Evolutionary conservation across 35 echinoderm and acorn worm genomes (phyloP).

Genomic region (Diadema setosum): DNA sequence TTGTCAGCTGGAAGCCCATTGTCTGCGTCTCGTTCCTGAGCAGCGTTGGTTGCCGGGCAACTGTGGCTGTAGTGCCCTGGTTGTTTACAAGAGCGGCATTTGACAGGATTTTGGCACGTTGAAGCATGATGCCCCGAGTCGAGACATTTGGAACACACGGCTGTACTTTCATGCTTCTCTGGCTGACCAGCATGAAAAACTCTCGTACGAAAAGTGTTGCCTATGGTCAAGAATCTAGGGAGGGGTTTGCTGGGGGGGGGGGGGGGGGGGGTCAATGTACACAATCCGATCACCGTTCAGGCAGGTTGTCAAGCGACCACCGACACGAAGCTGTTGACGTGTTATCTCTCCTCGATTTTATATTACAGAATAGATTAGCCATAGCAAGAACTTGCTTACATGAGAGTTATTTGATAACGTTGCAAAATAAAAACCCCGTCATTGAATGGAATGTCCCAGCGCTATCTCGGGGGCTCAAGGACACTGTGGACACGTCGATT

Average conservation of each 20-base stretch:
- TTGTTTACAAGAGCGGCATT: not conserved
- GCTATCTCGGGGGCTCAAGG: too few species aligned
- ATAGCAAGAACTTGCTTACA: too few species aligned
- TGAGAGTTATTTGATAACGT: too few species aligned
- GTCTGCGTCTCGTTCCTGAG: not conserved
- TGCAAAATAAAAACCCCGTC: too few species aligned
- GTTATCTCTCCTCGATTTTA: too few species aligned
- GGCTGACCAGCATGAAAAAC: too few species aligned
- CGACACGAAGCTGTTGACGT: too few species aligned
- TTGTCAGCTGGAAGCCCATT: not conserved
- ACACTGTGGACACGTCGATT: too few species aligned
- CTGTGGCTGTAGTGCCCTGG: not conserved
- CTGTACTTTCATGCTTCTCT: too few species aligned
- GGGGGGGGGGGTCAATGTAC: not conserved
- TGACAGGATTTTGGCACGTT: not conserved
- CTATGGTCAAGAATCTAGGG: not conserved
- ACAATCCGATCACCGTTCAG: not conserved
- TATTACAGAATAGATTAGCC: too few species aligned
- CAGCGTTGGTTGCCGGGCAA: not conserved
- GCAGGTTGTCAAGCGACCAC: not conserved
- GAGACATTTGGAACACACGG: not conserved
- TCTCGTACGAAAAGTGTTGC: not conserved
- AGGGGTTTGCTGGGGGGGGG: not conserved
- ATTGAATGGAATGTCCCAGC: too few species aligned
- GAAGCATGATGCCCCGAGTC: not conserved